Percentiles rank a stretch among this genome's conserved stretches.
phyloP scores from a whole-genome alignment of 2,888 invertebrate genomes.

The Lasius platythorax region DNA sequence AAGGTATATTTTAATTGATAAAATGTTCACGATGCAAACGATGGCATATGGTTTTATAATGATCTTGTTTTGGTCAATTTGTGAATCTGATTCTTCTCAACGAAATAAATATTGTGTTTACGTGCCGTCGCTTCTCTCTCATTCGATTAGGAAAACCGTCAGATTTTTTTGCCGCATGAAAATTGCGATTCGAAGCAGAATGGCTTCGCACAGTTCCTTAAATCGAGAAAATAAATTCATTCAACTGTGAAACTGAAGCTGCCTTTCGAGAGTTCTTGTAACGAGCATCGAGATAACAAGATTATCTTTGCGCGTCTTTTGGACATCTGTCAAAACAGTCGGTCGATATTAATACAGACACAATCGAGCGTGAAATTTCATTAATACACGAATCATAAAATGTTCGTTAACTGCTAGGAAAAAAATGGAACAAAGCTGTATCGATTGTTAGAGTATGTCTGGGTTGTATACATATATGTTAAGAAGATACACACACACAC shows the following conservation, averaged over 20 bases:
- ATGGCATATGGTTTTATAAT: neutral
- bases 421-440: neutral
- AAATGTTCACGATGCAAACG: neutral
- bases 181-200: conserved; percentile 4
- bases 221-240: conserved; percentile 8
- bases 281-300: conserved; percentile 3
- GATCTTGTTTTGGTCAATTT: neutral
- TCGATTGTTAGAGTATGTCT: neutral
- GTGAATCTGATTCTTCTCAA: neutral
- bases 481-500: too few species aligned
- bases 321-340: conserved; percentile 2
- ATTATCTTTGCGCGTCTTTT: neutral
- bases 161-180: neutral
- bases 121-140: neutral
- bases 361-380: neutral
- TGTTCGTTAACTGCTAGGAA: neutral
- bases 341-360: neutral
- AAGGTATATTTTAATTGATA: conserved; percentile 16
- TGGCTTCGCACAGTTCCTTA: neutral
- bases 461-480: too few species aligned
- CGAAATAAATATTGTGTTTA: neutral
- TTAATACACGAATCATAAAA: neutral
- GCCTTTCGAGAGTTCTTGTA: neutral
- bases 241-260: neutral
- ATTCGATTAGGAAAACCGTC: neutral